Conservation (phyloP, 2,888 invertebrate species). For the Watsonalla binaria region DNA sequence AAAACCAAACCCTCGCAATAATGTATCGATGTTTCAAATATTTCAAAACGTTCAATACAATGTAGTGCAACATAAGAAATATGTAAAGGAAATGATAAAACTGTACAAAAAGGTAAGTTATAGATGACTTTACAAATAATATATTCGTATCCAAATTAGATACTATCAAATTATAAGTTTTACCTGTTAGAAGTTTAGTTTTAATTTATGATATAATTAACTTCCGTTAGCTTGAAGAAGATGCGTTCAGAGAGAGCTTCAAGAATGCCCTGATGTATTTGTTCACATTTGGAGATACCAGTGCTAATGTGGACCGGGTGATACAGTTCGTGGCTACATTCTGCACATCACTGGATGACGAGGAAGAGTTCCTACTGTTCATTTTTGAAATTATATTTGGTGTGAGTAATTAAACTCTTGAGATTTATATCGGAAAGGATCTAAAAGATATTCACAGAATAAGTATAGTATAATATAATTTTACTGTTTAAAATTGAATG, state of each 20-base stretch:
- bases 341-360: conserved; percentile 79
- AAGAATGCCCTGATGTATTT: conserved; percentile 81
- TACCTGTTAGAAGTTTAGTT: not conserved
- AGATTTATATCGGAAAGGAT: not conserved
- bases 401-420: conserved; percentile 49
- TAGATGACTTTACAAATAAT: not conserved
- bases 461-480: conserved; percentile 1
- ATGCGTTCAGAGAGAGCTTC: conserved; percentile 81
- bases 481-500: too few species aligned
- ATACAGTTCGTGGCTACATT: conserved; percentile 86
- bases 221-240: conserved; percentile 56
- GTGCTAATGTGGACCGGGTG: conserved; percentile 82
- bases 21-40: conserved; percentile 70
- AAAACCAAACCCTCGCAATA: conserved; percentile 65
- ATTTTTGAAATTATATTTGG: conserved; percentile 81
- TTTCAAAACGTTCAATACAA: conserved; percentile 82
- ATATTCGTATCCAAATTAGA: not conserved
- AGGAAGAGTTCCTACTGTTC: conserved; percentile 77
- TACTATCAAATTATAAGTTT: not conserved
- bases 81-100: conserved; percentile 80
- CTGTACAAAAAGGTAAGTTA: conserved; percentile 79
- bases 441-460: too few species aligned
- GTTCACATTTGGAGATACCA: conserved; percentile 82
- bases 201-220: not conserved
- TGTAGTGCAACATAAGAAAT: conserved; percentile 82